Percentiles rank a stretch among this genome's conserved stretches.
Evolutionary conservation across 2,888 invertebrate genomes (phyloP).

Genomic region (Aphodius sticticus): DNA sequence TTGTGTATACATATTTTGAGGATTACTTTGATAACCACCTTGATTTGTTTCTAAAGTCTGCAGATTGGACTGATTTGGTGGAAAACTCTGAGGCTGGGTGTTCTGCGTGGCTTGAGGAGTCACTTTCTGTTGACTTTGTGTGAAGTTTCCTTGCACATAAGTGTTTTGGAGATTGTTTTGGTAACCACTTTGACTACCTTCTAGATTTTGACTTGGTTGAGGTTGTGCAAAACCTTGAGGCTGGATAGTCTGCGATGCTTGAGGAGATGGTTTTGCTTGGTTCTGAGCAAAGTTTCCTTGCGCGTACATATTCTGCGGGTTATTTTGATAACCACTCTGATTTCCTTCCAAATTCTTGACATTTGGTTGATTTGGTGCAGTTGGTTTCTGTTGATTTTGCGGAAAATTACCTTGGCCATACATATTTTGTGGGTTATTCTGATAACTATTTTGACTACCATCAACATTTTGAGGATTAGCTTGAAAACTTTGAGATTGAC

Average conservation of each 20-base stretch:
- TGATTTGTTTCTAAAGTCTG: background rate
- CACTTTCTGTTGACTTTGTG: conserved; percentile 36
- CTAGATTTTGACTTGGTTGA: conserved; percentile 23
- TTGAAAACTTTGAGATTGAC: background rate
- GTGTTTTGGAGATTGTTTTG: conserved; percentile 20
- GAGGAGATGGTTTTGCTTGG: conserved; percentile 12
- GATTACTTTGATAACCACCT: background rate
- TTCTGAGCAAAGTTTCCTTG: conserved; percentile 29
- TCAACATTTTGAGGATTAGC: conserved; percentile 21
- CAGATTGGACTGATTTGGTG: conserved; percentile 34
- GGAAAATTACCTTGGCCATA: conserved; percentile 18
- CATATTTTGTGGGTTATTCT: conserved; percentile 10
- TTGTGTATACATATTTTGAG: conserved; percentile 32
- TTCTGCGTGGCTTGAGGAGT: conserved; percentile 10
- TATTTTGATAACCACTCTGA: background rate
- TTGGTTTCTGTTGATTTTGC: conserved; percentile 31
- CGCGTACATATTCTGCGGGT: conserved; percentile 30
- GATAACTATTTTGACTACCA: conserved; percentile 21
- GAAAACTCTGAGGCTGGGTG: conserved; percentile 35
- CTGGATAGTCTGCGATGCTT: background rate
- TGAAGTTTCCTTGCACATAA: conserved; percentile 29
- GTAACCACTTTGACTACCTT: conserved; percentile 20
- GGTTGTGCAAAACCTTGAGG: background rate
- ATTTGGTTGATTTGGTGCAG: conserved; percentile 33
- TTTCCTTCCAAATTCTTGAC: background rate